These are phyloP conservation scores for Diadumene lineata DNA, from an alignment of 92 coral and sea anemone species.

Conservation along the genomic window DNA sequence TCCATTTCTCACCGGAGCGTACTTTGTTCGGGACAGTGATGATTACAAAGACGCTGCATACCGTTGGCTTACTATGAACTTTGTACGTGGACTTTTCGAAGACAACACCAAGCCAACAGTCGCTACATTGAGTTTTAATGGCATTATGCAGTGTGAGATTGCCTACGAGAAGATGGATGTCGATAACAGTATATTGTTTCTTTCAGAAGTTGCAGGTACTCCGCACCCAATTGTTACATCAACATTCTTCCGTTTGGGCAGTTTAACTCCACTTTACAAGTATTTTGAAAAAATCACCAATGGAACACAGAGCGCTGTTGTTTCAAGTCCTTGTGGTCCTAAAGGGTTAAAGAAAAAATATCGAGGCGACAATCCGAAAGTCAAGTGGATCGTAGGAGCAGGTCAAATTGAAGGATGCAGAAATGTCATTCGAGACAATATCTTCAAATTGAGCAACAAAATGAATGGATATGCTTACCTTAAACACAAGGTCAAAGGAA, in stretches of 20 bases:
- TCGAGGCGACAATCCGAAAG: background rate
- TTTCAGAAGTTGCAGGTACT: conserved; percentile 3
- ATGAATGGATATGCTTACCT: conserved; percentile 15
- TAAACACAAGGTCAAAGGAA: background rate
- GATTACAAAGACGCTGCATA: conserved; percentile 7
- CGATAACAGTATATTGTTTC: conserved; percentile 8
- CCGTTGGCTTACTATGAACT: conserved; percentile 16
- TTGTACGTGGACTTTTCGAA: background rate
- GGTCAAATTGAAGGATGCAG: conserved; percentile 28
- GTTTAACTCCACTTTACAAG: background rate
- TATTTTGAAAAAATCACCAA: conserved; percentile 5
- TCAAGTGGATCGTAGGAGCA: conserved; percentile 23
- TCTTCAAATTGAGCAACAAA: conserved; percentile 3
- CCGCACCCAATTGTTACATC: conserved; percentile 13
- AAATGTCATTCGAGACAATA: background rate
- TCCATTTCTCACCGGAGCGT: conserved; percentile 14
- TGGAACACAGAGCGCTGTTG: background rate
- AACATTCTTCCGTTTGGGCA: conserved; percentile 14
- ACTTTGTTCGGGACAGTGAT: background rate
- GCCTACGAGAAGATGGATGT: conserved; percentile 6
- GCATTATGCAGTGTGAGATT: conserved; percentile 13
- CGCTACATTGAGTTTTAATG: conserved; percentile 21
- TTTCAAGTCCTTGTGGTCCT: conserved; percentile 32
- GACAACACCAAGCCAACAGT: conserved; percentile 13
- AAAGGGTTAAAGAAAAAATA: conserved; percentile 13